These are phyloP conservation scores for Paramuricea clavata DNA, from an alignment of 92 coral and sea anemone genomes.

Conservation along the genomic window DNA sequence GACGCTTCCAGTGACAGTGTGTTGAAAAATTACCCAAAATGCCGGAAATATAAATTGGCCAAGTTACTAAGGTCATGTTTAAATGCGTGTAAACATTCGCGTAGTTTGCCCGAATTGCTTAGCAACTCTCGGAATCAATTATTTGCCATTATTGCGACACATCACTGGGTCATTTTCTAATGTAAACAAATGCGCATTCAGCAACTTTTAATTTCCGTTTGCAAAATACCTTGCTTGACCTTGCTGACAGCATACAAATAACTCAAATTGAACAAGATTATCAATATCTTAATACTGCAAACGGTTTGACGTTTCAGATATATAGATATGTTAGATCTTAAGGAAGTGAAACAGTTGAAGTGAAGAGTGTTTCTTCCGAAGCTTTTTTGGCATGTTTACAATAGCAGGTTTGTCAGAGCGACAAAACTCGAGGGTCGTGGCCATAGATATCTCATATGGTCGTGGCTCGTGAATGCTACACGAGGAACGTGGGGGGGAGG, in stretches of 20 bases:
- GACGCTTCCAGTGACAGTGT: background rate
- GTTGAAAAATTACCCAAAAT: background rate
- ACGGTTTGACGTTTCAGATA: background rate
- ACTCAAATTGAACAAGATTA: constrained; percentile 2
- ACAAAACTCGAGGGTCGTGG: background rate
- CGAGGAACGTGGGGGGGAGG: background rate
- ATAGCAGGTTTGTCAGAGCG: background rate
- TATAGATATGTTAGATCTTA: background rate
- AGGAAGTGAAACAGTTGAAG: background rate
- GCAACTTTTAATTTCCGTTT: constrained; percentile 2
- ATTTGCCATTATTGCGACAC: background rate
- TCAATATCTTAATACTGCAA: background rate
- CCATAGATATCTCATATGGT: no score
- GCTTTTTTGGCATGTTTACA: background rate
- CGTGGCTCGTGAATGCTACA: background rate
- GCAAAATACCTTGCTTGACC: background rate
- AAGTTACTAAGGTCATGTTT: background rate
- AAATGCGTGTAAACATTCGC: constrained; percentile 15
- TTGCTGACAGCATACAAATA: background rate
- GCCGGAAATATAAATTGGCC: constrained; percentile 5
- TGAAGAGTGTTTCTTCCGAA: no score
- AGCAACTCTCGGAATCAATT: constrained; percentile 1
- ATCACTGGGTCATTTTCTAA: constrained; percentile 7
- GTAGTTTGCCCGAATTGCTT: background rate
- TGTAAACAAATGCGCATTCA: constrained; percentile 3